Conservation (phyloP, 2,888 invertebrate species). For the Xanthia icteritia region DNA sequence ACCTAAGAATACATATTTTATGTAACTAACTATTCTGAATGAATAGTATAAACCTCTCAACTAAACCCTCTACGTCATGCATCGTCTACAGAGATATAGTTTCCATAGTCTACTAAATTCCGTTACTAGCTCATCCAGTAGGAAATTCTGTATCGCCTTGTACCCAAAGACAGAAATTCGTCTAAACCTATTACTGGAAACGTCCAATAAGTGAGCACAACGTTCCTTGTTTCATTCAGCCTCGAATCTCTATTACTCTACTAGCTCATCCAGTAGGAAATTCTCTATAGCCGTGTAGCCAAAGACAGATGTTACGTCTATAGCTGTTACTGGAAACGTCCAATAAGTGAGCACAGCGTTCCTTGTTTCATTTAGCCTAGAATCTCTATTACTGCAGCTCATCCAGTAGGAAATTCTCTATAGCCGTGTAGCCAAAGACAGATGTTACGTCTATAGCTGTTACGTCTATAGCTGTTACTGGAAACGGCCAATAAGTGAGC, state of each 20-base stretch:
- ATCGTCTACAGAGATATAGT: no score
- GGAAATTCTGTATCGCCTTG: not conserved
- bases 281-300: not conserved
- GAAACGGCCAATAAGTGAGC: conserved; percentile 33
- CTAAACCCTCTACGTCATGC: no score
- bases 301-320: conserved; percentile 19
- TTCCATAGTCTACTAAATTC: not conserved
- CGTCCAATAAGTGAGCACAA: conserved; percentile 28
- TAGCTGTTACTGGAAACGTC: conserved; percentile 28
- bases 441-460: conserved; percentile 17
- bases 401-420: conserved; percentile 14
- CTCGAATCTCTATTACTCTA: not conserved
- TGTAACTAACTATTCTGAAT: no score
- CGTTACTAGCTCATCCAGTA: conserved; percentile 8
- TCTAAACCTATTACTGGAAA: conserved; percentile 26
- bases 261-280: conserved; percentile 6
- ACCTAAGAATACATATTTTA: no score
- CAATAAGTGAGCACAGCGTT: conserved; percentile 27
- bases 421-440: not conserved
- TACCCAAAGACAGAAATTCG: conserved; percentile 5
- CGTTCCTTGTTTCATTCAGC: conserved; percentile 17
- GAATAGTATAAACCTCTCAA: no score
- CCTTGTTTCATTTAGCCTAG: conserved; percentile 13
- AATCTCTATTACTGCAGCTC: not conserved
- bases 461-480: conserved; percentile 29